Evolutionary conservation across 2,888 invertebrate species (phyloP).

Genomic region (Agrilus cyanescens): DNA sequence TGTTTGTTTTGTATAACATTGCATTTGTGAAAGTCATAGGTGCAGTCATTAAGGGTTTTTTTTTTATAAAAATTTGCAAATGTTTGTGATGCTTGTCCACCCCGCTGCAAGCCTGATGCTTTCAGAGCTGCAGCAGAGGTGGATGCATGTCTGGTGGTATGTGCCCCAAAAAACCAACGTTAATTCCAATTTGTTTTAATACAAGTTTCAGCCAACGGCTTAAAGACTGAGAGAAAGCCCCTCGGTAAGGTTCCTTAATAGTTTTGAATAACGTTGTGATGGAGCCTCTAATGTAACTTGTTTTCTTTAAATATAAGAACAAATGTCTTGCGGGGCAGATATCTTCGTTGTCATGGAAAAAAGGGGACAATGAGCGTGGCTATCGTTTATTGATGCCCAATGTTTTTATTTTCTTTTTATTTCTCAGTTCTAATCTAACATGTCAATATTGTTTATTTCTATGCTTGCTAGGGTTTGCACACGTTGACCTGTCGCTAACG

Average conservation of each 20-base stretch:
- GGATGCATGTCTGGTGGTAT: too few species aligned
- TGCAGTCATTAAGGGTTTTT: too few species aligned
- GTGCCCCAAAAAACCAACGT: slow-evolving; percentile 2
- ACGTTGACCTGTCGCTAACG: slow-evolving; percentile 3
- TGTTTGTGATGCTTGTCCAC: too few species aligned
- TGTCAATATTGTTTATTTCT: background rate
- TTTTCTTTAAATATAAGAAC: background rate
- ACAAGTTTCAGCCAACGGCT: slow-evolving; percentile 7
- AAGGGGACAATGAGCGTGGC: slow-evolving; percentile 2
- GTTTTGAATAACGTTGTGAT: background rate
- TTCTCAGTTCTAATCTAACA: background rate
- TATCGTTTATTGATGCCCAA: background rate
- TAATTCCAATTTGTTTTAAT: slow-evolving; percentile 7
- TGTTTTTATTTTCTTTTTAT: slow-evolving; percentile 3
- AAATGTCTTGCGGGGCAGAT: slow-evolving; percentile 1
- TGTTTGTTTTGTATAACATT: too few species aligned
- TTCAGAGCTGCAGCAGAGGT: too few species aligned
- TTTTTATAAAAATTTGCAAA: too few species aligned
- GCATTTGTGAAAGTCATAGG: too few species aligned
- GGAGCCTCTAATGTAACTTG: background rate
- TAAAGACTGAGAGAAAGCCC: slow-evolving; percentile 6
- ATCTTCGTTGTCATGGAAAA: background rate
- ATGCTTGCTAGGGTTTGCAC: slow-evolving; percentile 4
- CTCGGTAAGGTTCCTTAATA: slow-evolving; percentile 5
- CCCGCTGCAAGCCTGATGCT: too few species aligned